Evolutionary conservation across 2,888 invertebrate genomes (phyloP), one percentile per base, ranked within the genome.

Genomic region (Sacculina carcini): DNA sequence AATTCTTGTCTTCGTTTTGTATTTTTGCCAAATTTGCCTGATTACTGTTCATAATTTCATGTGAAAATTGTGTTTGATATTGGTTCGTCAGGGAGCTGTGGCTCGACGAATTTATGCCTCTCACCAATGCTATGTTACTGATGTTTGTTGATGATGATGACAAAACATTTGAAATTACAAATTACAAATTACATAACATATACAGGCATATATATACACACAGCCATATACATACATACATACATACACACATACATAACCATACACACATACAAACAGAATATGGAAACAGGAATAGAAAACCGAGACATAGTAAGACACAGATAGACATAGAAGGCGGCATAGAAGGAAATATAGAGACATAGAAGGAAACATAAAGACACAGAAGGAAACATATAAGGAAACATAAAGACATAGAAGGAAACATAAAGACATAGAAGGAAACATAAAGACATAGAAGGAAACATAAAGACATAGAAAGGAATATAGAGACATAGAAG

Each of bases 61-160:
- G n/a, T n/a, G n/a, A n/a, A n/a, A n/a, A n/a, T n/a, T n/a, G n/a
- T n/a, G n/a, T n/a, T n/a, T n/a, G n/a, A n/a, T n/a, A n/a, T n/a
- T n/a, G n/a, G n/a, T n/a, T n/a, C n/a, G n/a, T n/a, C n/a, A n/a
- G n/a, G n/a, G n/a, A n/a, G n/a, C n/a, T n/a, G n/a, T n/a, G n/a
- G 26, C 24, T 46, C 34, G 51, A 38, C 44, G 42, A 10, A 23
- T 9, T 48, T 12, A n/a, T 16, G 24, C 49, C 49, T 51, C 10
- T 51, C 51, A 10, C 51, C 12, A 48, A 50, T 10, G 12, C 32
- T 12, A 32, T n/a, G n/a, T n/a, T n/a, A n/a, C n/a, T n/a, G n/a
- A n/a, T n/a, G n/a, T n/a, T n/a, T n/a, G n/a, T n/a, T n/a, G n/a
- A n/a, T n/a, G n/a, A n/a, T n/a, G n/a, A n/a, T n/a, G n/a, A n/a